Conservation (phyloP, 2,113 vertebrate species). For the Lepidothrix coronata region DNA sequence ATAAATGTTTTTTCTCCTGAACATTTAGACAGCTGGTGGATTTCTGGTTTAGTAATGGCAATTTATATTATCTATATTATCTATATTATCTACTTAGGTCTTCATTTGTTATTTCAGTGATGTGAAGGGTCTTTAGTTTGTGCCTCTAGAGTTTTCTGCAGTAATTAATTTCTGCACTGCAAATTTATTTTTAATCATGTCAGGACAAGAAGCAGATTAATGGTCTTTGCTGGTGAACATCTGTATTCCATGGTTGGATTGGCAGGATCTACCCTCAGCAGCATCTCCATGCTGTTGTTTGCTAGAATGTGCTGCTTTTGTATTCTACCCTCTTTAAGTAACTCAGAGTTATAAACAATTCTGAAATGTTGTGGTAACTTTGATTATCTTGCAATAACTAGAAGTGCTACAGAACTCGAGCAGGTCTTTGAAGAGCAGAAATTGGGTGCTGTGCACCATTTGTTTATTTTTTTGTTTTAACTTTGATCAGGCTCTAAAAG, state of each 20-base stretch:
- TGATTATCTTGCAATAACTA: not conserved
- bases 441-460: not conserved
- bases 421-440: constrained; percentile 16
- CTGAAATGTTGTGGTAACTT: constrained; percentile 22
- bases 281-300: not conserved
- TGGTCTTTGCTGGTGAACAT: not conserved
- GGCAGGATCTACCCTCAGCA: not conserved
- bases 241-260: not conserved
- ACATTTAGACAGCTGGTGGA: not conserved
- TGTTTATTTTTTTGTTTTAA: not conserved
- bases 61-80: not conserved
- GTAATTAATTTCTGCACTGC: not conserved
- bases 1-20: not conserved
- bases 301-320: not conserved
- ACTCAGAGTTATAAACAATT: not conserved
- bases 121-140: not conserved
- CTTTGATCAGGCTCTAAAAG: constrained; percentile 32
- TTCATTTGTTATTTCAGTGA: not conserved
- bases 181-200: not conserved
- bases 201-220: not conserved
- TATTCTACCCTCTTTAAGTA: not conserved
- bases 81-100: not conserved
- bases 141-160: not conserved
- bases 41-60: not conserved
- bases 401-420: not conserved